A percentile compares a stretch with the other conserved stretches of the same genome.
These are phyloP conservation scores for Aeoliscus strigatus DNA, from an alignment of 2,797 vertebrate genomes.

Conservation along the genomic window DNA sequence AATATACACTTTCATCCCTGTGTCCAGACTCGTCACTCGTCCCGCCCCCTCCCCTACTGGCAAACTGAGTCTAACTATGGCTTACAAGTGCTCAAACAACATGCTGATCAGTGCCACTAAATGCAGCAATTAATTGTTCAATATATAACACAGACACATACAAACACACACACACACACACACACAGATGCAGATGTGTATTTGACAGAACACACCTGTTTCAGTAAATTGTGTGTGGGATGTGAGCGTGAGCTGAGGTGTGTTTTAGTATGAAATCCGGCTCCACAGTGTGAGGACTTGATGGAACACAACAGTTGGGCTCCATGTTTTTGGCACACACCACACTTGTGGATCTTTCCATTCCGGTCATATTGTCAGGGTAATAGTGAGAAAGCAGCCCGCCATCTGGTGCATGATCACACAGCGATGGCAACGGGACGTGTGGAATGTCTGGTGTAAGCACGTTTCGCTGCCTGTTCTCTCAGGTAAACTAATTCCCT, in stretches of 20 bases:
- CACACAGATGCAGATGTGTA: not conserved
- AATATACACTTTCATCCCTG: slow-evolving; percentile 48
- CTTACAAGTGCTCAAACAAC: not conserved
- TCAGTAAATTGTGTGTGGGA: no score
- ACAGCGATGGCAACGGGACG: slow-evolving; percentile 53
- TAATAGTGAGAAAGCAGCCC: slow-evolving; percentile 43
- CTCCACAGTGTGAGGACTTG: slow-evolving; percentile 16
- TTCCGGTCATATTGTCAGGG: slow-evolving; percentile 55
- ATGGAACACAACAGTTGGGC: slow-evolving; percentile 53
- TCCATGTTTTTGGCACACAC: slow-evolving; percentile 36
- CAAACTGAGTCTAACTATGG: slow-evolving; percentile 7
- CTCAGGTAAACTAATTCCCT: slow-evolving; percentile 30
- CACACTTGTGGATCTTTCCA: slow-evolving; percentile 48
- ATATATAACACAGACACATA: not conserved
- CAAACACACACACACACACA: slow-evolving; percentile 1
- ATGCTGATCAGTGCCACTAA: not conserved
- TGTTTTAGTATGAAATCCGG: slow-evolving; percentile 5
- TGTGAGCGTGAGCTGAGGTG: slow-evolving; percentile 1
- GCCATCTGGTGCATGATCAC: slow-evolving; percentile 66
- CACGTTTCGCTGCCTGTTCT: slow-evolving; percentile 51
- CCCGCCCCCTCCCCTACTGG: not conserved
- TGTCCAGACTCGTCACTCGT: slow-evolving; percentile 32
- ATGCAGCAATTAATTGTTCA: not conserved
- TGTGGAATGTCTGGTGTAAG: slow-evolving; percentile 27
- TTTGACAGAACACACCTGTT: no score